Base-by-base conservation (phyloP, 2,113 vertebrate genomes). In the Platanista minor region DNA sequence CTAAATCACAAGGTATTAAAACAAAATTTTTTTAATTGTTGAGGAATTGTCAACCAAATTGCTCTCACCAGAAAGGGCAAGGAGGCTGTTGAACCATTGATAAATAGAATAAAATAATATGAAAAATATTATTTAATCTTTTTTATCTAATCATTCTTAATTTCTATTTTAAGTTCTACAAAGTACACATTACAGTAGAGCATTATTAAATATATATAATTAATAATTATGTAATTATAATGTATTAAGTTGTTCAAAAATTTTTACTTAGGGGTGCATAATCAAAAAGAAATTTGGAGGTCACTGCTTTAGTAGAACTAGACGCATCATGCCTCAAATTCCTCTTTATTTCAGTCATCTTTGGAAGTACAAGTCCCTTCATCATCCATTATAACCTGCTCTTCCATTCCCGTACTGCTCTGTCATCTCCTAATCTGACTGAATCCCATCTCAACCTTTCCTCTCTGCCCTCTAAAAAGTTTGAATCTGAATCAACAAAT, bases 81-180 rank as follows among this genome's bases (percentile, higher is more conserved):
- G 69, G 61, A 46, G 18, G 27, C 71, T 86, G 21, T 67, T 62
- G 69, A 93, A 72, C 25, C 13, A 72, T 15, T 88, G 11, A 93
- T 81, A 86, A 91, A 91, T 8, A 46, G 85, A 88, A 67, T 64
- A 87, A 92, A 95, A 85, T 49, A 87, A 83, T 87, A 77, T 71
- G 52, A 87, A 90, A 80, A 86, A 4, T n/a, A 71, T 54, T 94
- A 41, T 57, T 62, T 61, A 74, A 82, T 54, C 9, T 91, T 74
- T 74, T 74, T 29, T 59, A 81, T 72, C 27, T 52, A 23, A 77
- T 84, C 64, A 69, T 80, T 46, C 39, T 92, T 78, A 74, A 86
- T 84, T 91, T 96, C 12, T 85, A 39, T 52, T 95, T 84, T 81
- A 33, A 77, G 23, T 94, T 86, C 57, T 95, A 72, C 21, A 89